Evolutionary conservation across 1,140 invertebrate species (phyloP), one percentile per base, ranked within the genome.

Genomic region (Drosophila sucinea): DNA sequence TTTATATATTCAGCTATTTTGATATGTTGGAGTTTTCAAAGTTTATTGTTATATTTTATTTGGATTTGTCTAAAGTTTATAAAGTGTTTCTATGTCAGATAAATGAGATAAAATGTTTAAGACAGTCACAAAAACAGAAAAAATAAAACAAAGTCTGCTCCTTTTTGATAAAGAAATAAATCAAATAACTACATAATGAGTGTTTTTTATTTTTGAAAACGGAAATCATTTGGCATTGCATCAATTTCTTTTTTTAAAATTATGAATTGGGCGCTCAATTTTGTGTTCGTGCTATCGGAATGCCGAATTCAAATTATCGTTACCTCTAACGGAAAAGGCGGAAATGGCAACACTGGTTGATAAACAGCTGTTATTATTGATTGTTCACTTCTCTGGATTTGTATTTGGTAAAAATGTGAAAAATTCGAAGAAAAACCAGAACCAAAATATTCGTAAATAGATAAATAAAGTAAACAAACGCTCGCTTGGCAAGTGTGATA

Each of bases 21-120:
- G 32, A 77, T 63, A 58, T 54, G 33, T 76, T 75, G 33, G 44
- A 51, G 7, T 55, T 47, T 70, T 70, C 61, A 64, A 77, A 77
- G 65, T 74, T 70, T 63, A 56, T 73, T 75, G 66, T 69, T 72
- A 77, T 77, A 55, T 58, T 27, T 77, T 57, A 51, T 76, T 76
- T 74, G 71, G 65, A 81, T 66, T 81, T 81, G 73, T 81, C 77
- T 77, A 81, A 80, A 80, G 79, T 81, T 61, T 81, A 81, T 78
- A 56, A 87, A 75, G 76, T 79, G 87, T 86, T 81, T 79, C 71
- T 58, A 44, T 29, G 67, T 77, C 72, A 55, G 40, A 67, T 76
- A 11, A 38, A 10, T 38, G 54, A 75, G 57, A 60, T 66, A 68
- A 47, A 79, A 76, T 73, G 79, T 79, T 85, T 54, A 85, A 70